A percentile compares a stretch with the other conserved stretches of the same genome.
Evolutionary conservation across 1,140 invertebrate species (phyloP).

Genomic region (Tenebrio molitor): DNA sequence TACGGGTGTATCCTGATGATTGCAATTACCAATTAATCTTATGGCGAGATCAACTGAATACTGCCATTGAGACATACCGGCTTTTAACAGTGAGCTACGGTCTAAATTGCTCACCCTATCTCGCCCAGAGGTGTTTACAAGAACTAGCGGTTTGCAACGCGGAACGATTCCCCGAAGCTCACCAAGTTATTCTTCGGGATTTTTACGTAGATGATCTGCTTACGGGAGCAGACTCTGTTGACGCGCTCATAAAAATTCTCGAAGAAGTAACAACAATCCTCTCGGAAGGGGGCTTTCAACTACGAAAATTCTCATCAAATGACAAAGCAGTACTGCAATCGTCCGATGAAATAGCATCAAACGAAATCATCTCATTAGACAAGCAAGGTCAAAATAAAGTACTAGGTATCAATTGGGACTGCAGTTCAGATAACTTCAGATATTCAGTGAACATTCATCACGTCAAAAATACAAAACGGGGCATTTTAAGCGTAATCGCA

Average conservation of each 20-base stretch:
- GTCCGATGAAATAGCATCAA: too few relatives aligned
- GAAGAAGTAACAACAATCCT: too few relatives aligned
- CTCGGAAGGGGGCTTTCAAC: too few relatives aligned
- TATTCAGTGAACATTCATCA: too few relatives aligned
- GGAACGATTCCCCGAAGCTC: background rate
- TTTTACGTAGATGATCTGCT: conserved; percentile 12
- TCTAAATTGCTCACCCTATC: background rate
- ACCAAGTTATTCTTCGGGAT: background rate
- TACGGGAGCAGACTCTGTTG: background rate
- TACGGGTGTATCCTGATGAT: background rate
- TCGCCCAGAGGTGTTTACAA: background rate
- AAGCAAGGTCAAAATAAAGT: too few relatives aligned
- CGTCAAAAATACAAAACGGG: too few relatives aligned
- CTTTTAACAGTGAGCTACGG: background rate
- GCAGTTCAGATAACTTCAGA: too few relatives aligned
- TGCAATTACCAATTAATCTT: conserved; percentile 26
- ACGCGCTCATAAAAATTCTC: background rate
- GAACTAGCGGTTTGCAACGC: background rate
- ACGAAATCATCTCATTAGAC: too few relatives aligned
- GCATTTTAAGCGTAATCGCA: too few relatives aligned
- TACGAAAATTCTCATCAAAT: too few relatives aligned
- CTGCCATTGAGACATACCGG: background rate
- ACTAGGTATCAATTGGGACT: too few relatives aligned
- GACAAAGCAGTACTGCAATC: too few relatives aligned
- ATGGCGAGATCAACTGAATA: conserved; percentile 1